A percentile compares a stretch with the other conserved stretches of the same genome.
phyloP scores from a whole-genome alignment of 1,140 invertebrate genomes.

The Matsumurasca onukii region DNA sequence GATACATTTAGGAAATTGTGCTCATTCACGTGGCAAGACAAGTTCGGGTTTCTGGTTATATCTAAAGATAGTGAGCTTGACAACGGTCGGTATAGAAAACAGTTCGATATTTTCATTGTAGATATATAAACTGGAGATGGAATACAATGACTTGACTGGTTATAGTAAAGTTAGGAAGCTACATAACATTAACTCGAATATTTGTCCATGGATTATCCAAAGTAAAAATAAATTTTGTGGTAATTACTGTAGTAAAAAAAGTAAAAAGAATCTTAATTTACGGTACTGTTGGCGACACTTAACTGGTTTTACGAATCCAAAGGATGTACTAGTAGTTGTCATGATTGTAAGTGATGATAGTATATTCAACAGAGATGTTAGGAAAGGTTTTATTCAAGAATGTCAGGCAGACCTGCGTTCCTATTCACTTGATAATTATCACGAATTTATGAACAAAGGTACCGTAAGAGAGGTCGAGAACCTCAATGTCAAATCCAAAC shows the following conservation, averaged over 20 bases:
- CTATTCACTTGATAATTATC: neutral
- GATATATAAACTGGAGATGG: no score
- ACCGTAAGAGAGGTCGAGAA: neutral
- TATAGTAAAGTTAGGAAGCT: no score
- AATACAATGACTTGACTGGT: neutral
- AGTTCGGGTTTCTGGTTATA: conserved; percentile 43
- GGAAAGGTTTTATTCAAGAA: neutral
- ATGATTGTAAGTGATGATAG: neutral
- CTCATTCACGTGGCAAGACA: conserved; percentile 34
- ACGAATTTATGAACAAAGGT: neutral
- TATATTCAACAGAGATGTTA: neutral
- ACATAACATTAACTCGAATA: neutral
- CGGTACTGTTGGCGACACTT: neutral
- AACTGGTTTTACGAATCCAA: neutral
- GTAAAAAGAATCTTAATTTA: neutral
- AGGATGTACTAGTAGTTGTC: neutral
- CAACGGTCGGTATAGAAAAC: conserved; percentile 40
- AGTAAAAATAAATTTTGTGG: neutral
- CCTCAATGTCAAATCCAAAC: neutral
- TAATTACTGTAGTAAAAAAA: neutral
- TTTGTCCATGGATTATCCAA: neutral
- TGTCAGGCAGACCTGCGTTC: neutral
- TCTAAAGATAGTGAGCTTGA: conserved; percentile 42
- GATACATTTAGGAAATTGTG: conserved; percentile 37
- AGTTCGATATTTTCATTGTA: conserved; percentile 41